Conservation (phyloP, 2,113 vertebrate genomes). For the Calyptommatus sinebrachiatus region DNA sequence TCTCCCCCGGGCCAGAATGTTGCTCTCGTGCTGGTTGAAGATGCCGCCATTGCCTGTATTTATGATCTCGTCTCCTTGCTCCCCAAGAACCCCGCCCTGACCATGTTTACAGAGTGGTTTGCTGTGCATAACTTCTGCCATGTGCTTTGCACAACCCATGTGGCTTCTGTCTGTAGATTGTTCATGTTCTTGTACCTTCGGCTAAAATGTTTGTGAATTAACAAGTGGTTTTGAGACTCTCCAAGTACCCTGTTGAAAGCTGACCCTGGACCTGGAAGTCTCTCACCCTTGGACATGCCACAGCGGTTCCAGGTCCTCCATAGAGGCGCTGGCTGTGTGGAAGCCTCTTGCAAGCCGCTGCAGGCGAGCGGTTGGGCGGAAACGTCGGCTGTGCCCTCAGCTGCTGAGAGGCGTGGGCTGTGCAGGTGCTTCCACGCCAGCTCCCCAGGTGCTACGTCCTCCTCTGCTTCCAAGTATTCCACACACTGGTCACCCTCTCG, state of each 20-base stretch:
- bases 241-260: slow-evolving; percentile 60
- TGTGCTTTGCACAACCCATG: slow-evolving; percentile 92
- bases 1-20: slow-evolving; percentile 81
- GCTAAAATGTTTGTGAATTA: slow-evolving; percentile 85
- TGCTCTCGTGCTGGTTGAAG: slow-evolving; percentile 87
- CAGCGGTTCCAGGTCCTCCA: slow-evolving; percentile 42
- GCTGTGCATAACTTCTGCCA: slow-evolving; percentile 96
- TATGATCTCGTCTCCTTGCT: slow-evolving; percentile 85
- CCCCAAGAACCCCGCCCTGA: slow-evolving; percentile 88
- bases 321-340: slow-evolving; percentile 50
- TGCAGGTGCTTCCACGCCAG: slow-evolving; percentile 44
- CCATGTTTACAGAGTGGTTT: slow-evolving; percentile 97
- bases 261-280: slow-evolving; percentile 56
- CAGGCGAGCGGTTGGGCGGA: slow-evolving; percentile 51
- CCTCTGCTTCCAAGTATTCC: slow-evolving; percentile 70
- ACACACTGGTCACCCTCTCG: slow-evolving; percentile 71
- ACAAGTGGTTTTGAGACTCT: slow-evolving; percentile 87
- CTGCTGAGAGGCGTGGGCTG: slow-evolving; percentile 50
- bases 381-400: slow-evolving; percentile 59
- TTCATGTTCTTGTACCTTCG: slow-evolving; percentile 84
- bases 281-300: slow-evolving; percentile 50
- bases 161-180: slow-evolving; percentile 86
- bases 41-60: slow-evolving; percentile 95
- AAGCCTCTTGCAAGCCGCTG: slow-evolving; percentile 61
- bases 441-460: slow-evolving; percentile 73